Conservation (phyloP, 2,888 invertebrate species). For the Ectobius pallidus region DNA sequence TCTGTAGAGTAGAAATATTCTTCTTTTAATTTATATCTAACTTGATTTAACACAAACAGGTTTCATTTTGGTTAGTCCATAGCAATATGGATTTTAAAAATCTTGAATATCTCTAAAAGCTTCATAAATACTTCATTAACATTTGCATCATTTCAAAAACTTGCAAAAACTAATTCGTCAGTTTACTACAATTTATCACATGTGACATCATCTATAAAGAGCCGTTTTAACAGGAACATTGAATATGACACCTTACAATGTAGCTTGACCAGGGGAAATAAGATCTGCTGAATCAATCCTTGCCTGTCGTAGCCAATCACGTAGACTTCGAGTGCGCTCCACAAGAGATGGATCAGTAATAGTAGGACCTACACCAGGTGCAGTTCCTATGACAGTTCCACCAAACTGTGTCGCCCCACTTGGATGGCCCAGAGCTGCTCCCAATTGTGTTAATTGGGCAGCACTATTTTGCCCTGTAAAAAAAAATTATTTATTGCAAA, state of each 20-base stretch:
- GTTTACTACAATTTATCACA: neutral
- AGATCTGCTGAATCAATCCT: constrained; percentile 46
- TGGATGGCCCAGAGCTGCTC: constrained; percentile 16
- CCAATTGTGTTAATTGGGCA: constrained; percentile 1
- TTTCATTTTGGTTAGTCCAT: too few species aligned
- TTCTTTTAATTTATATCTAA: too few species aligned
- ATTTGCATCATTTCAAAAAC: neutral
- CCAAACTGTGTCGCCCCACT: neutral
- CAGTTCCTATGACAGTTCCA: constrained; percentile 37
- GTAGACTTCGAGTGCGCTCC: constrained; percentile 67
- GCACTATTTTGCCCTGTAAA: constrained; percentile 12
- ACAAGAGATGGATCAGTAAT: constrained; percentile 56
- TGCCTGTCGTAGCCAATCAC: constrained; percentile 69
- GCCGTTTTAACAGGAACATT: neutral
- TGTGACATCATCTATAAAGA: neutral
- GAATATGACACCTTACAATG: constrained; percentile 1
- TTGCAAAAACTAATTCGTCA: neutral
- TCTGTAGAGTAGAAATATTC: too few species aligned
- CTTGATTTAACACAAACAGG: too few species aligned
- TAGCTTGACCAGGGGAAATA: constrained; percentile 37
- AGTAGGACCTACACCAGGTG: constrained; percentile 36
- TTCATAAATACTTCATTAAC: neutral
- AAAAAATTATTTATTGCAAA: neutral
- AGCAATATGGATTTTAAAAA: too few species aligned
- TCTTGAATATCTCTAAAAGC: neutral